Evolutionary conservation across 2,888 invertebrate genomes (phyloP), one percentile per base, ranked within the genome.

Genomic region (Calameuta filiformis): DNA sequence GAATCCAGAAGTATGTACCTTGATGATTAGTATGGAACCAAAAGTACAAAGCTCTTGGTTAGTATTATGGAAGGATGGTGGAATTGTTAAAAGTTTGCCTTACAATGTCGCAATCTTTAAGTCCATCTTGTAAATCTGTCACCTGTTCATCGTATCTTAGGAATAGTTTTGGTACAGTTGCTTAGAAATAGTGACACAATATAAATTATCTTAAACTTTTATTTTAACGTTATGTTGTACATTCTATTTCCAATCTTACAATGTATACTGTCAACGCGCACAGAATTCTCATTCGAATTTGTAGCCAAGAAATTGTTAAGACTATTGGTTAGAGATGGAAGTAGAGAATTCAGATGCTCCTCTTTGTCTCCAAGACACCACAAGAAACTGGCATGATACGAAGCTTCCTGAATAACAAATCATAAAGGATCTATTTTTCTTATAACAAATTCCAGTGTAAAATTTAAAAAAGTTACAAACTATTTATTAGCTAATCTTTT

Each of bases 301-400:
- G 90, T 87, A 4, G 85, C 82, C 69, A 92, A 85, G 75, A 92
- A 85, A 69, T 92, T 86, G 15, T 89, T 81, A 76, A 94, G 87
- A 75, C 89, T 89, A 12, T 89, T 81, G 87, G 94, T 93, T n/a
- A 96, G 89, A 68, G 92, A 85, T 0, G 93, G 91, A 79, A 95
- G 87, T 80, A 93, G 87, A 40, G 88, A 82, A 76, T 89, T 91
- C 15, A 96, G 87, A 80, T 93, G 88, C 34, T 92, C 87, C 84
- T 93, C 93, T 83, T 94, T 92, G 90, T 97, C 94, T 1, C 96
- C 97, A 77, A 95, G 92, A 80, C 94, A 94, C 97, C 97, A 98
- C 15, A 95, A 92, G 83, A 98, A 92, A 89, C 98, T 98, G 86
- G 96, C 93, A 89, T 98, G 98, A 92, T 96, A 97, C 3, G 96